Base-by-base conservation (phyloP, 2,888 invertebrate genomes). In the Eupsilia transversa region DNA sequence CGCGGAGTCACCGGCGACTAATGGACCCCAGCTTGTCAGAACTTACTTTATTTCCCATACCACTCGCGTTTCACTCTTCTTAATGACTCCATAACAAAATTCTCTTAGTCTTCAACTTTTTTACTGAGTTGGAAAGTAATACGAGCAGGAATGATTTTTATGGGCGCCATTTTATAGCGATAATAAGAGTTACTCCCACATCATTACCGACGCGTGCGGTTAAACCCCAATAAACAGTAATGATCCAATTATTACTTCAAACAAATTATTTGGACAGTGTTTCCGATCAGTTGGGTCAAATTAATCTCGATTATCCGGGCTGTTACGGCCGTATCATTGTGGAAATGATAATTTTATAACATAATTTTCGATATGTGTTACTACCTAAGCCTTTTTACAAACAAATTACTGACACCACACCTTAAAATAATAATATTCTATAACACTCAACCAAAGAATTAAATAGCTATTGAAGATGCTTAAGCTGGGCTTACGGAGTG, bases 1-100 rank as follows among this genome's bases (percentile, higher is more conserved):
- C 91, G 89, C 89, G 79, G 82, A 86, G 88, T 87, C 86, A 84
- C 83, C 76, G 83, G 64, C 72, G 85, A 71, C 86, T 90, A 92
- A 92, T 90, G 90, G 88, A 80, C 80, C 66, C 59, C 84, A 82
- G 82, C 86, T 87, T 87, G 86, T 88, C 87, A 87, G 84, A 88
- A 84, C 88, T 89, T 87, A 86, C 86, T 91, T 89, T 85, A 86
- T 86, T 86, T 79, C 84, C 82, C 86, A 84, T 86, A 83, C 86
- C 85, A 76, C 72, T 85, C 80, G 85, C 74, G 85, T 85, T 89
- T 87, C 77, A 86, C 85, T 81, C 61, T 54, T 72, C 68, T 72
- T 80, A 87, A 78, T 74, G 75, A 83, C 68, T 64, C 66, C 68
- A 78, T 72, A 83, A 74, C 66, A 74, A 66, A 81, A 72, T 73